Evolutionary conservation across 2,113 vertebrate species (phyloP).

Genomic region (Phasianus colchicus): DNA sequence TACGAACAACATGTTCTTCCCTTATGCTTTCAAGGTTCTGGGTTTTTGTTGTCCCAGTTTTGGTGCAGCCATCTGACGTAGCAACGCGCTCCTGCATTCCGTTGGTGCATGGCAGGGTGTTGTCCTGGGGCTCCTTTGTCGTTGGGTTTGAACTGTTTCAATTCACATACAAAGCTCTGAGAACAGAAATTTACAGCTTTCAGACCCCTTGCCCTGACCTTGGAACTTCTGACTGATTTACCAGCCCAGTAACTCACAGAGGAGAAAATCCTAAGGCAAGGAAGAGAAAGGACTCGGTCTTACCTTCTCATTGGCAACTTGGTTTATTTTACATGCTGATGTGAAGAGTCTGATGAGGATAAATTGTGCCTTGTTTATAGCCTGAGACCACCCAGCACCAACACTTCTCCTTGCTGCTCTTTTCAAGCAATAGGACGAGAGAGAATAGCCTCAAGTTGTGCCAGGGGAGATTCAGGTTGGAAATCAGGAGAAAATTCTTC

Average conservation of each 20-base stretch:
- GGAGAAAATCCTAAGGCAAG: not conserved
- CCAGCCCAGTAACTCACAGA: not conserved
- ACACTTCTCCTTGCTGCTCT: fast-evolving
- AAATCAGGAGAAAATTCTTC: too few relatives aligned
- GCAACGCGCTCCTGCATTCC: fast-evolving
- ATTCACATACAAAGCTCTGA: not conserved
- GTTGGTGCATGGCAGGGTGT: not conserved
- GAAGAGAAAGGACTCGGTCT: not conserved
- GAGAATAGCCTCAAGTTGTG: too few relatives aligned
- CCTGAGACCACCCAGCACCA: not conserved
- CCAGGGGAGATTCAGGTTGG: too few relatives aligned
- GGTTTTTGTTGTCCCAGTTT: fast-evolving
- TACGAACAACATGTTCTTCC: not conserved
- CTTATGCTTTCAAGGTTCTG: fast-evolving
- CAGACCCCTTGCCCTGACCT: not conserved
- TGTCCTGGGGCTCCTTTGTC: not conserved
- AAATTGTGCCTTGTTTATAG: not conserved
- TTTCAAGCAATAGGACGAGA: not conserved
- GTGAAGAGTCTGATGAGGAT: not conserved
- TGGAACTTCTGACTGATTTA: not conserved
- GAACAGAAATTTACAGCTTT: not conserved
- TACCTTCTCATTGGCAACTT: not conserved
- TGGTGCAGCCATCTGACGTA: not conserved
- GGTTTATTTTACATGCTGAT: fast-evolving
- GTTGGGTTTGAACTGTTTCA: not conserved